A percentile compares a stretch with the other conserved stretches of the same genome.
These are phyloP conservation scores for Drosophila lacteicornis DNA, from an alignment of 1,140 invertebrate genomes.

Conservation along the genomic window DNA sequence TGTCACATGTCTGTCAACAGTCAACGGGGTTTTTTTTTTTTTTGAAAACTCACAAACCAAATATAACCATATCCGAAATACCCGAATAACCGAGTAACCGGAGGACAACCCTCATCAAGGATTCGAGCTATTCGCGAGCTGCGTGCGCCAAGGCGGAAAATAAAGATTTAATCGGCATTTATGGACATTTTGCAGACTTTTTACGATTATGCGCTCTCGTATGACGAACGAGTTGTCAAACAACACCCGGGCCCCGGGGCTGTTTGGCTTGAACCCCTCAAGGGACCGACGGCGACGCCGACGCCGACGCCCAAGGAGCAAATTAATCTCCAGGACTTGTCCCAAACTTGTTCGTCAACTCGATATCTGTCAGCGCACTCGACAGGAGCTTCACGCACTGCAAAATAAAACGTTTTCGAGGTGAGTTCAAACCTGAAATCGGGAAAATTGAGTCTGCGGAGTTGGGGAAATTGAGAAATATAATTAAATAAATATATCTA, in stretches of 20 bases:
- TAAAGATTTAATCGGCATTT: conserved; percentile 82
- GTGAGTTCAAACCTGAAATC: not conserved
- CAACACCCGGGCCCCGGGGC: conserved; percentile 1
- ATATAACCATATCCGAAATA: conserved; percentile 42
- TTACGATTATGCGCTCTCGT: conserved; percentile 54
- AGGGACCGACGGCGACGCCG: conserved; percentile 5
- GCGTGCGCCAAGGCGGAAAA: conserved; percentile 71
- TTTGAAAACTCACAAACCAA: conserved; percentile 50
- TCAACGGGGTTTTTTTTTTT: conserved; percentile 14
- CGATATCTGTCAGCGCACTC: conserved; percentile 33
- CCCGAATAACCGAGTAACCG: not conserved
- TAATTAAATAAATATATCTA: no score
- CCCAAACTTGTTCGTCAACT: conserved; percentile 38
- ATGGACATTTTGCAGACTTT: conserved; percentile 52
- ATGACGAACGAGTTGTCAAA: conserved; percentile 56
- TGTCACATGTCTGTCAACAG: conserved; percentile 81
- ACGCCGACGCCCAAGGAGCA: conserved; percentile 23
- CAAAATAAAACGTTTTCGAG: not conserved
- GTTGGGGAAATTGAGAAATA: no score
- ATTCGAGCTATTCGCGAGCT: conserved; percentile 15
- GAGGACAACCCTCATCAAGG: conserved; percentile 22
- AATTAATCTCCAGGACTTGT: conserved; percentile 46
- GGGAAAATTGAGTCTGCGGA: not conserved
- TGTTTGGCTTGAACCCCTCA: conserved; percentile 3
- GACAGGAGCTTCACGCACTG: conserved; percentile 13